Evolutionary conservation across 1,140 invertebrate species (phyloP), one percentile per base, ranked within the genome.

Genomic region (Cydia strobilella): DNA sequence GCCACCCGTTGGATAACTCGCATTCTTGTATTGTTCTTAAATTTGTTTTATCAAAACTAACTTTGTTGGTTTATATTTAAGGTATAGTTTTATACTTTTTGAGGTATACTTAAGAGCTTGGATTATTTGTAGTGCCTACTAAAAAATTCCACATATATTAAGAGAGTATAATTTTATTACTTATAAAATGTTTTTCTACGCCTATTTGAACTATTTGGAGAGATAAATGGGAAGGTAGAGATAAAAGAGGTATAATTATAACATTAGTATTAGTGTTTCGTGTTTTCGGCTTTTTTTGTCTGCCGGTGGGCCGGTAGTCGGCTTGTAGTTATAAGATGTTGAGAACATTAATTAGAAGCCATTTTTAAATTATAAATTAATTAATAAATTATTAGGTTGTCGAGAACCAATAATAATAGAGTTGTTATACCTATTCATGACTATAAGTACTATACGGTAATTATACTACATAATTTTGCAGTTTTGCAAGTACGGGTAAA

Each of bases 111-210:
- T n/a, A 9, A 20, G 54, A 59, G 54, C 20, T 59, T 59, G 6
- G 54, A 12, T 23, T 59, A 20, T 23, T 54, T 54, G n/a, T 59
- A 10, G 54, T 59, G 54, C 54, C 54, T 20, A 23, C 54, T 59
- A 20, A 69, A n/a, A 7, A 18, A 69, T 69, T 35, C 65, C 65
- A 69, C 65, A 35, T 69, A 20, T 69, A 35, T 69, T 35, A 35
- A 69, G 65, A 69, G 31, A 59, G 54, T 59, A 42, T 69, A 35
- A 35, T 69, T 69, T 69, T 69, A 69, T 69, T 69, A 69, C 65
- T 35, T 35, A 69, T 69, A 39, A 69, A 69, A 69, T 35, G 65
- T 69, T 69, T 66, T 66, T 66, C 27, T 35, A 35, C 65, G 65
- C 54, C 54, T 59, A 23, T 59, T 59, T 59, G 54, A 59, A 23